Conservation (phyloP, 2,113 vertebrate genomes). For the Oryzias curvinotus region DNA sequence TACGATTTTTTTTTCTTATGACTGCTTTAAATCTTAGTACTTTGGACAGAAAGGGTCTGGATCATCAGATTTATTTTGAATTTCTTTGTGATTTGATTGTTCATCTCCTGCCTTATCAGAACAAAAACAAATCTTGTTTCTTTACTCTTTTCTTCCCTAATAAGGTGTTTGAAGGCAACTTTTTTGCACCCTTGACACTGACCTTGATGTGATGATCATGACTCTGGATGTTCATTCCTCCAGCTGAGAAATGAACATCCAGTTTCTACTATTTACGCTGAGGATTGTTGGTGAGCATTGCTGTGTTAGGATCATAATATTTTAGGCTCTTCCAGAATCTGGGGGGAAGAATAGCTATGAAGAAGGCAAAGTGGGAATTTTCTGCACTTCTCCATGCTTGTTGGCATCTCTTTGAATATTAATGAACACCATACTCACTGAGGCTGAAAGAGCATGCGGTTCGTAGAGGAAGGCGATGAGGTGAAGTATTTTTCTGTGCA, state of each 20-base stretch:
- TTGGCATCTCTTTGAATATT: slow-evolving; percentile 43
- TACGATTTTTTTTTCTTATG: too few species aligned
- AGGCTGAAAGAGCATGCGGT: slow-evolving; percentile 34
- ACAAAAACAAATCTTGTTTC: too few species aligned
- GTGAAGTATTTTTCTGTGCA: slow-evolving; percentile 14
- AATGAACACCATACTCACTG: slow-evolving; percentile 34
- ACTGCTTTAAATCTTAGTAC: too few species aligned
- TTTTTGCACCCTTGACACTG: slow-evolving; percentile 21
- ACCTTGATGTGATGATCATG: slow-evolving; percentile 44
- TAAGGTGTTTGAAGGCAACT: too few species aligned
- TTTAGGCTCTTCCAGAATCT: slow-evolving; percentile 31
- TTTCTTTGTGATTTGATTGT: too few species aligned
- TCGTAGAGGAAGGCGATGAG: slow-evolving; percentile 2
- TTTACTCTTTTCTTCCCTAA: too few species aligned
- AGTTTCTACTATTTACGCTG: slow-evolving; percentile 40
- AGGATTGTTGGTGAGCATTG: slow-evolving; percentile 58
- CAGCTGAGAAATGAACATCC: slow-evolving; percentile 13
- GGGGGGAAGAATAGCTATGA: slow-evolving; percentile 39
- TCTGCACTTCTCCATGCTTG: slow-evolving; percentile 18
- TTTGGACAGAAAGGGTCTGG: too few species aligned
- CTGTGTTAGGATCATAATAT: slow-evolving; percentile 4
- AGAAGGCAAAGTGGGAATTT: slow-evolving; percentile 41
- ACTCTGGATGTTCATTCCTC: slow-evolving; percentile 25
- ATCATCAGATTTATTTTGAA: too few species aligned
- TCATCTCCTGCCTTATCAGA: too few species aligned